Evolutionary conservation across 1,140 invertebrate species (phyloP).

Genomic region (Zaprionus ghesquierei): DNA sequence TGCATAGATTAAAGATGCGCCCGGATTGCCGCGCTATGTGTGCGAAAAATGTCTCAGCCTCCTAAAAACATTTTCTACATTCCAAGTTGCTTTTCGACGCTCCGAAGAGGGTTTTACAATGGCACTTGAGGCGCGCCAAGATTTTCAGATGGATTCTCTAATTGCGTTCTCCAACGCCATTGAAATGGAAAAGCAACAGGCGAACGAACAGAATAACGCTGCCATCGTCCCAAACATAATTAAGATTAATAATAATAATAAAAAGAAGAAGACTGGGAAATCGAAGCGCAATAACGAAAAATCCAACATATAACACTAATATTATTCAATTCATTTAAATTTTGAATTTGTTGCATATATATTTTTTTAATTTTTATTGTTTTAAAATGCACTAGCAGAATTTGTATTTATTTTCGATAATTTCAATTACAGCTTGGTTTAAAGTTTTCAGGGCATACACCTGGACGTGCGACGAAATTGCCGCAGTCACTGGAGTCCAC

Average conservation of each 20-base stretch:
- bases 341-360: slow-evolving; percentile 7
- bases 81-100: slow-evolving; percentile 37
- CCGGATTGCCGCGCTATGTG: slow-evolving; percentile 27
- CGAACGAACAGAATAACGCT: slow-evolving; percentile 23
- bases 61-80: slow-evolving; percentile 26
- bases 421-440: slow-evolving; percentile 38
- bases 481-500: not conserved
- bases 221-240: slow-evolving; percentile 17
- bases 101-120: slow-evolving; percentile 35
- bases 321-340: not conserved
- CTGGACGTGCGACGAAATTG: not conserved
- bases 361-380: not conserved
- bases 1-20: slow-evolving; percentile 21
- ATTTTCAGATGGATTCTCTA: slow-evolving; percentile 23
- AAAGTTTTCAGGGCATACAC: slow-evolving; percentile 45
- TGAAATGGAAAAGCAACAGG: slow-evolving; percentile 20
- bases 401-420: not conserved
- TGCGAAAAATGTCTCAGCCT: slow-evolving; percentile 33
- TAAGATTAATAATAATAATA: slow-evolving; percentile 24
- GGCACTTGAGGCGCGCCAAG: slow-evolving; percentile 5
- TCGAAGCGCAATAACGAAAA: slow-evolving; percentile 7
- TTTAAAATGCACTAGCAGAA: not conserved
- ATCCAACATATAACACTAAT: not conserved
- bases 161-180: slow-evolving; percentile 17
- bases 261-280: slow-evolving; percentile 7